phyloP scores from a whole-genome alignment of 2,797 vertebrate genomes.

The Moxostoma hubbsi region DNA sequence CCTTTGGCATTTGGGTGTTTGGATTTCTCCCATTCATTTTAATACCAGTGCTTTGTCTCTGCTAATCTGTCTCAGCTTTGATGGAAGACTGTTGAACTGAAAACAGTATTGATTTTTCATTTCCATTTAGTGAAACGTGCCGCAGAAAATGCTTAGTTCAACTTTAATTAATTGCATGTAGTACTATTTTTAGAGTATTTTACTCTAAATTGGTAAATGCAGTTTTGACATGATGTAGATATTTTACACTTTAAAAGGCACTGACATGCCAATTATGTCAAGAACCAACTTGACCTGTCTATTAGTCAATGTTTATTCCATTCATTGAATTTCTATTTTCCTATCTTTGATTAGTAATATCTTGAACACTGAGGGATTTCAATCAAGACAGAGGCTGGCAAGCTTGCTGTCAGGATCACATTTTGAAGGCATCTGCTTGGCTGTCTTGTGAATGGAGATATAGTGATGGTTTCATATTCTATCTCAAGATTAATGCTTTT shows the following conservation, averaged over 20 bases:
- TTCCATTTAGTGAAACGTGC: no score
- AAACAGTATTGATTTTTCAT: no score
- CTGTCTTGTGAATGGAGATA: constrained; percentile 49
- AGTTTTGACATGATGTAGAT: background rate
- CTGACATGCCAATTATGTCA: background rate
- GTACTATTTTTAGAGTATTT: no score
- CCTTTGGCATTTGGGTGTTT: no score
- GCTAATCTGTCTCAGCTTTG: no score
- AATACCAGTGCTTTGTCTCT: no score
- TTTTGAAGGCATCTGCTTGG: constrained; percentile 54
- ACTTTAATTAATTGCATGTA: no score
- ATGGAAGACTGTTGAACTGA: no score
- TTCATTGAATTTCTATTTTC: constrained; percentile 22
- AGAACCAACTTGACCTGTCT: background rate
- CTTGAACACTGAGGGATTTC: constrained; percentile 23
- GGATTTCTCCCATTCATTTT: no score
- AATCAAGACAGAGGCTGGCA: constrained; percentile 15
- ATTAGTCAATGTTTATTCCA: constrained; percentile 6
- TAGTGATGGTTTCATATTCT: constrained; percentile 58
- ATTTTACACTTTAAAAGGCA: background rate
- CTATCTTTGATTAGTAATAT: constrained; percentile 38
- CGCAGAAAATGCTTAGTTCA: no score
- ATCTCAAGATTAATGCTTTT: constrained; percentile 62
- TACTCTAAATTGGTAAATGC: no score
- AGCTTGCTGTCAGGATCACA: constrained; percentile 34